Percentiles rank a stretch among this genome's conserved stretches.
phyloP scores from a whole-genome alignment of 2,888 invertebrate species.

The Eucera pruinosa region DNA sequence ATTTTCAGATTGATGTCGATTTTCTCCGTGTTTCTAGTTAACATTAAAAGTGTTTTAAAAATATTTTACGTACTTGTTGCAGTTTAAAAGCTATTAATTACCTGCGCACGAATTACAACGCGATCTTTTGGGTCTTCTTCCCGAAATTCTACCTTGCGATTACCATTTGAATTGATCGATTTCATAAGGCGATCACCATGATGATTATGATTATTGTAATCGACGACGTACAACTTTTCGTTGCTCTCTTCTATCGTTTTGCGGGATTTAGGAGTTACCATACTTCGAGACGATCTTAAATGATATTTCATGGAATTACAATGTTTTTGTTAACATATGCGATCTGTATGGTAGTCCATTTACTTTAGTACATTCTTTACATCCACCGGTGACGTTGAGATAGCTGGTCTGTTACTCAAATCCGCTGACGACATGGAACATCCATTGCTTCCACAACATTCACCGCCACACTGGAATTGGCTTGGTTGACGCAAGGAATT shows the following conservation, averaged over 20 bases:
- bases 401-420: not conserved
- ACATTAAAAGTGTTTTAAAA: not conserved
- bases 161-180: not conserved
- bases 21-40: constrained; percentile 4
- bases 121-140: not conserved
- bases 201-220: not conserved
- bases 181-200: not conserved
- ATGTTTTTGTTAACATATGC: not conserved
- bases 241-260: not conserved
- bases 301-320: not conserved
- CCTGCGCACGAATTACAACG: not conserved
- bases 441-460: constrained; percentile 17
- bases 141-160: constrained; percentile 39
- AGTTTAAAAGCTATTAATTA: not conserved
- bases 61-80: too few relatives aligned
- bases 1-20: not conserved
- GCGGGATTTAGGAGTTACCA: constrained; percentile 7
- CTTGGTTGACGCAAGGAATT: not conserved
- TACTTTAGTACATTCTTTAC: constrained; percentile 46
- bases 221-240: not conserved
- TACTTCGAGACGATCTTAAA: constrained; percentile 33
- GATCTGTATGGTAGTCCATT: not conserved
- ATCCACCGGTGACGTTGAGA: not conserved
- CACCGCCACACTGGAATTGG: constrained; percentile 12
- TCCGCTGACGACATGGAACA: constrained; percentile 8